These are phyloP conservation scores for Tauraco erythrolophus DNA, from an alignment of 2,113 vertebrate species.

Conservation along the genomic window DNA sequence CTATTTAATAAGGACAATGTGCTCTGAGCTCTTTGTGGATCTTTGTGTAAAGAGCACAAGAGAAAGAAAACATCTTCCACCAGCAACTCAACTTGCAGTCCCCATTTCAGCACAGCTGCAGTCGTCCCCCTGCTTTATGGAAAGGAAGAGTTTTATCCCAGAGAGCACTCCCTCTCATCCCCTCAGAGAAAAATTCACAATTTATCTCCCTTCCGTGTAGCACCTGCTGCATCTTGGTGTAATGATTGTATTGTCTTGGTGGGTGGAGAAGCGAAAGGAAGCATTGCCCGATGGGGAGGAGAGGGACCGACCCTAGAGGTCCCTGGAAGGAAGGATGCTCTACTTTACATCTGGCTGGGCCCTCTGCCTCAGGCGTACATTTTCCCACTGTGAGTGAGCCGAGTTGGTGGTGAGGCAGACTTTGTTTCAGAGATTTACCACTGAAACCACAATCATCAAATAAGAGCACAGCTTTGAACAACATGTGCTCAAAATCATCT, in stretches of 20 bases:
- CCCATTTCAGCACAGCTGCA: neutral
- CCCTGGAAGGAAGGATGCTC: neutral
- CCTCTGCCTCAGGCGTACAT: neutral
- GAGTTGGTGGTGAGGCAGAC: neutral
- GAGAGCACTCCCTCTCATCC: neutral
- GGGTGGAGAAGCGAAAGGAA: neutral
- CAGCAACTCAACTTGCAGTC: neutral
- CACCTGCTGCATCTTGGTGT: neutral
- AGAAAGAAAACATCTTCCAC: neutral
- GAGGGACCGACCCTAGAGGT: neutral
- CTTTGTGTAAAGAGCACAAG: neutral
- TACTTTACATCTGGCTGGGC: neutral
- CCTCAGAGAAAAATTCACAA: neutral
- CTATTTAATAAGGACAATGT: neutral
- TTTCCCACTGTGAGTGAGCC: neutral
- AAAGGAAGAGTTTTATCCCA: neutral
- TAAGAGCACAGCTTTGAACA: constrained; percentile 4
- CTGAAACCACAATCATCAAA: neutral
- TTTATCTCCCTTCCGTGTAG: neutral
- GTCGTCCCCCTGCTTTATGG: neutral
- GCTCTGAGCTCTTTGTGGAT: neutral
- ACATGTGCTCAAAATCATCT: neutral
- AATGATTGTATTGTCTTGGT: neutral
- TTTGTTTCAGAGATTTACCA: neutral
- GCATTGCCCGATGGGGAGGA: neutral